phyloP scores from a whole-genome alignment of 2,113 vertebrate genomes.

The Fukomys damarensis region DNA sequence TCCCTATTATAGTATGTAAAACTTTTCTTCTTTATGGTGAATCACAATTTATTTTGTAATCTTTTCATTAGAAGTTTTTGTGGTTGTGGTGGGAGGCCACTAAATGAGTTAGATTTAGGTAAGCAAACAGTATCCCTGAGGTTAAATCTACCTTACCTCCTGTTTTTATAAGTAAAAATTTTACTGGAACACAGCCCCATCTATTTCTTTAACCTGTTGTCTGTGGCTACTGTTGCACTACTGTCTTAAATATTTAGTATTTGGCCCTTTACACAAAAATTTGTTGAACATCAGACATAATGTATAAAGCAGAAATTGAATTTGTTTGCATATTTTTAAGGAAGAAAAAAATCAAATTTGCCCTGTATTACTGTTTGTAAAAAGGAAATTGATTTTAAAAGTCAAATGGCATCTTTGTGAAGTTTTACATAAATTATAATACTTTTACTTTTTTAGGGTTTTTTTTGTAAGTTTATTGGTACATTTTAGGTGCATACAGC shows the following conservation, averaged over 20 bases:
- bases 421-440: conserved; percentile 30
- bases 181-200: neutral
- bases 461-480: too few species aligned
- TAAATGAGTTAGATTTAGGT: conserved; percentile 57
- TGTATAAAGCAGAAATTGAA: neutral
- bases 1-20: neutral
- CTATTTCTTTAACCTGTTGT: neutral
- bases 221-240: neutral
- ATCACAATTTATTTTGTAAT: conserved; percentile 68
- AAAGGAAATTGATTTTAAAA: conserved; percentile 45
- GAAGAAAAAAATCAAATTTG: conserved; percentile 48
- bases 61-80: conserved; percentile 57
- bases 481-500: too few species aligned
- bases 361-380: conserved; percentile 20
- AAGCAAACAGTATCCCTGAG: neutral
- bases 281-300: neutral
- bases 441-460: too few species aligned
- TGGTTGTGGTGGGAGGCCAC: neutral
- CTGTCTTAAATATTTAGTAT: neutral
- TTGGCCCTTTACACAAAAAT: neutral
- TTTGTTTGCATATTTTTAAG: neutral
- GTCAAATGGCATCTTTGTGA: conserved; percentile 47
- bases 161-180: neutral
- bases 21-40: conserved; percentile 47
- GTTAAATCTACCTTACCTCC: neutral